Evolutionary conservation across 2,797 vertebrate genomes (phyloP).

Genomic region (Limosa lapponica): DNA sequence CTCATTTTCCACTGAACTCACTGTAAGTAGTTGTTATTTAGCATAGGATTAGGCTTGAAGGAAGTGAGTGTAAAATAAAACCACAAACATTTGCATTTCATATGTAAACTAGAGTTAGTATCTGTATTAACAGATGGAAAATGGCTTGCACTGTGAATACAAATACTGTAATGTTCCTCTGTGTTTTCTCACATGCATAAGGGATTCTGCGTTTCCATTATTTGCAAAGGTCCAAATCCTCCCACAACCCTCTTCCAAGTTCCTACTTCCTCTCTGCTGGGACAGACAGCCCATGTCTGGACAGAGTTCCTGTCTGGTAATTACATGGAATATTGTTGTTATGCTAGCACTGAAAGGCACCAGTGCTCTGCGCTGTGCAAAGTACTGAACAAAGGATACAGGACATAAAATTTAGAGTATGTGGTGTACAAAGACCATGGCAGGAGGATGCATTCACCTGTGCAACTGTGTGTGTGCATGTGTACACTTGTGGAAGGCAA

Average conservation of each 20-base stretch:
- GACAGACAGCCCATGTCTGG: background rate
- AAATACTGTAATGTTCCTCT: background rate
- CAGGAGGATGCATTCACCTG: background rate
- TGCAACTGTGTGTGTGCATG: accelerated
- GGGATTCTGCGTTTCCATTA: background rate
- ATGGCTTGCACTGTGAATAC: background rate
- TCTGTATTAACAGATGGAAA: background rate
- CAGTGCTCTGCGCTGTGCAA: background rate
- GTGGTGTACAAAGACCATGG: accelerated
- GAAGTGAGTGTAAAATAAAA: background rate
- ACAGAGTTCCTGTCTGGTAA: background rate
- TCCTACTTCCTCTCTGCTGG: background rate
- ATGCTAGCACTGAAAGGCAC: background rate
- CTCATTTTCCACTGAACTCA: background rate
- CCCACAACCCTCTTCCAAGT: background rate
- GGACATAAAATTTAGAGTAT: background rate
- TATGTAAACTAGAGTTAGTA: background rate
- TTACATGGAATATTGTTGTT: background rate
- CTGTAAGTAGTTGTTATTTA: background rate
- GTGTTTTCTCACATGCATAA: background rate
- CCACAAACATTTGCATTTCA: background rate
- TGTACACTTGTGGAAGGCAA: accelerated
- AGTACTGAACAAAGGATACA: background rate
- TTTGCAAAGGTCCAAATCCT: background rate
- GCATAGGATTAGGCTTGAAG: background rate